Evolutionary conservation across 2,797 vertebrate species (phyloP).

Genomic region (Bryconaethiops microstoma): DNA sequence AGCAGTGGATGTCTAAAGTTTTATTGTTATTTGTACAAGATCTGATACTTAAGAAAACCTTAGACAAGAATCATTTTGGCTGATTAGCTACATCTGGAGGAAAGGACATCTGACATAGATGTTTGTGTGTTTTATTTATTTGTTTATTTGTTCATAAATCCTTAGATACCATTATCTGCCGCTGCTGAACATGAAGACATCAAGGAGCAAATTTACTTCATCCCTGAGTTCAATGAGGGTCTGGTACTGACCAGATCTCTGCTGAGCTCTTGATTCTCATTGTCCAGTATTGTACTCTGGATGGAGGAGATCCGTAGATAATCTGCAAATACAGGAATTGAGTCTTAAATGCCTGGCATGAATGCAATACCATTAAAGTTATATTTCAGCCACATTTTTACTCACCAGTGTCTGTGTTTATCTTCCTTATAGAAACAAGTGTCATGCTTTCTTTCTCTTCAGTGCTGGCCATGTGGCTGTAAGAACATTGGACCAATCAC

Average conservation of each 20-base stretch:
- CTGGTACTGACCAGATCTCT: conserved; percentile 49
- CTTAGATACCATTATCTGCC: not conserved
- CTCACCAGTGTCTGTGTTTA: conserved; percentile 62
- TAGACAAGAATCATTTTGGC: not conserved
- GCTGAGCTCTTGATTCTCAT: conserved; percentile 53
- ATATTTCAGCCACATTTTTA: not conserved
- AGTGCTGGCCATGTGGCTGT: conserved; percentile 50
- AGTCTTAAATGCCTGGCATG: not conserved
- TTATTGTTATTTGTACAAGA: no score
- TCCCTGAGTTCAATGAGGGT: not conserved
- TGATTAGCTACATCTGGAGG: not conserved
- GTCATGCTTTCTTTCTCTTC: conserved; percentile 61
- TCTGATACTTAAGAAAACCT: not conserved
- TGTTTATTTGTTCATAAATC: no score
- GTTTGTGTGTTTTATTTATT: no score
- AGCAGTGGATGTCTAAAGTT: no score
- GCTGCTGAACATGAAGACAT: not conserved
- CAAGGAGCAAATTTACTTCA: not conserved
- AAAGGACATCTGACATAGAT: not conserved
- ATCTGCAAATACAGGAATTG: conserved; percentile 40
- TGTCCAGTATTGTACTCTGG: conserved; percentile 57
- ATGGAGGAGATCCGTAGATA: conserved; percentile 58
- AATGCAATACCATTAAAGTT: not conserved
- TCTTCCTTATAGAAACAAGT: conserved; percentile 60
- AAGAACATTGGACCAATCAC: not conserved